Conservation (phyloP, 92 coral and sea anemone genomes). For the Bergia puertoricense region DNA sequence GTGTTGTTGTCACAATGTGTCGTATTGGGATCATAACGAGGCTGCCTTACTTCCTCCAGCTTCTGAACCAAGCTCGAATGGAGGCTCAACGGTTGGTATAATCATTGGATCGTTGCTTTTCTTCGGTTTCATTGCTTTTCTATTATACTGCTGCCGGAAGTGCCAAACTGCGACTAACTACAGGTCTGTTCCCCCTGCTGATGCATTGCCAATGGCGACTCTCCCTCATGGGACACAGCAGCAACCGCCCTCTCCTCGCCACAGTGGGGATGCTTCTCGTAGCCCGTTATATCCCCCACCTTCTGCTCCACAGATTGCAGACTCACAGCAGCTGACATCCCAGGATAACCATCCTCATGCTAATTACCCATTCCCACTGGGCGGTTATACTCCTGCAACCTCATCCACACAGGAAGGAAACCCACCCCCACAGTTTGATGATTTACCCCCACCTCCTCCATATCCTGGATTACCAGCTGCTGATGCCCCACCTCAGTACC, state of each 20-base stretch:
- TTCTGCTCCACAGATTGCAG: background rate
- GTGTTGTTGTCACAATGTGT: too few species aligned
- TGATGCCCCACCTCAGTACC: conserved; percentile 7
- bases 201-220: background rate
- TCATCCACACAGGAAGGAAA: background rate
- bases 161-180: too few species aligned
- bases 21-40: too few species aligned
- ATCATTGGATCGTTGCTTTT: too few species aligned
- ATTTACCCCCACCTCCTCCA: background rate
- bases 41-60: too few species aligned
- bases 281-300: background rate
- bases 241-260: background rate
- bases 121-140: too few species aligned
- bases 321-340: background rate
- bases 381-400: background rate
- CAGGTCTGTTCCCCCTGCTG: too few species aligned
- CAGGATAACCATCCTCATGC: background rate
- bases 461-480: conserved; percentile 5
- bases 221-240: background rate
- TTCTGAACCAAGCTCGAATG: too few species aligned
- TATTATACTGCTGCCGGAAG: too few species aligned
- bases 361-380: background rate
- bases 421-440: background rate
- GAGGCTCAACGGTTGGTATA: too few species aligned
- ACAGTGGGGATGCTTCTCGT: background rate